A percentile compares a stretch with the other conserved stretches of the same genome.
Evolutionary conservation across 2,113 vertebrate genomes (phyloP).

Genomic region (Hypomesus transpacificus): DNA sequence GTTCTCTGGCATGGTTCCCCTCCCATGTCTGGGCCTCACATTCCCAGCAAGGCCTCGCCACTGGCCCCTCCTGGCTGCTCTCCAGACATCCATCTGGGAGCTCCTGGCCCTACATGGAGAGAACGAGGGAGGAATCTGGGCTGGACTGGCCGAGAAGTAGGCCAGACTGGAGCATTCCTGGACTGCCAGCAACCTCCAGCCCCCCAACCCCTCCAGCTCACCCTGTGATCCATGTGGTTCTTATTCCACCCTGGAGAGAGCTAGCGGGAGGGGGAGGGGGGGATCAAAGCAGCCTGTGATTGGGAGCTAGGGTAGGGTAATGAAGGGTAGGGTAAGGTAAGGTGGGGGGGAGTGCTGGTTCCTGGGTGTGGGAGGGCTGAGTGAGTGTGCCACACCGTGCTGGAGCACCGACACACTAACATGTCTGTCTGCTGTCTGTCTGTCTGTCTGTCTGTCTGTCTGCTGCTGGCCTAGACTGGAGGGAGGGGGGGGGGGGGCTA

Average conservation of each 20-base stretch:
- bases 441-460: too few relatives aligned
- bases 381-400: neutral
- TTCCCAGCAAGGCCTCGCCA: constrained; percentile 39
- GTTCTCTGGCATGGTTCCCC: constrained; percentile 21
- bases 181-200: constrained; percentile 49
- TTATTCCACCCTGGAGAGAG: constrained; percentile 57
- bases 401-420: constrained; percentile 8
- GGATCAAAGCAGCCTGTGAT: constrained; percentile 52
- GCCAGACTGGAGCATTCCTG: constrained; percentile 59
- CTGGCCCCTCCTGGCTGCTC: constrained; percentile 39
- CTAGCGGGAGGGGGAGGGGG: constrained; percentile 52
- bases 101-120: constrained; percentile 61
- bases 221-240: constrained; percentile 61
- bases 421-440: constrained; percentile 19
- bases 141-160: constrained; percentile 49
- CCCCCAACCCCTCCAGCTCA: constrained; percentile 39
- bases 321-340: too few relatives aligned
- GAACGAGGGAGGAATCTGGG: constrained; percentile 53
- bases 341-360: neutral
- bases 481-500: constrained; percentile 5
- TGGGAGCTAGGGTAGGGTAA: constrained; percentile 24
- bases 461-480: constrained; percentile 19
- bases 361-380: neutral
- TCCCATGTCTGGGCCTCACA: constrained; percentile 38
- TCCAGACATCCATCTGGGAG: constrained; percentile 45